Conservation (phyloP, 1,140 invertebrate genomes). For the Plutomurus gul region DNA sequence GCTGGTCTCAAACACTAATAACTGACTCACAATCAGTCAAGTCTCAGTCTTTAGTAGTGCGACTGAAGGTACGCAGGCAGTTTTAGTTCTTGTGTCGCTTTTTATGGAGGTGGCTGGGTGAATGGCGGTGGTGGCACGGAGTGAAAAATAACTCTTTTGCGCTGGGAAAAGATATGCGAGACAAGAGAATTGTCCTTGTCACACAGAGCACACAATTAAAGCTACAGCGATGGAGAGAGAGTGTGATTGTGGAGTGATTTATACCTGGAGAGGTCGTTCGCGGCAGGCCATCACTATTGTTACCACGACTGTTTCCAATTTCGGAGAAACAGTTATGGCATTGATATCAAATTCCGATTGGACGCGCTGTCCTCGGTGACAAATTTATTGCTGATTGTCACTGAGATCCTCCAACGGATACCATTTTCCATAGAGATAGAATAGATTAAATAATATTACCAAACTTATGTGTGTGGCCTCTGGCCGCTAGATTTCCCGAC, state of each 20-base stretch:
- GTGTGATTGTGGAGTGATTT: conserved; percentile 17
- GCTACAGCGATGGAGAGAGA: background rate
- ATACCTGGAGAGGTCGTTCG: conserved; percentile 12
- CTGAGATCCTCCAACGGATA: background rate
- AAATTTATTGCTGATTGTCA: conserved; percentile 29
- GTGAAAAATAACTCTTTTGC: background rate
- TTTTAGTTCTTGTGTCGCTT: no score
- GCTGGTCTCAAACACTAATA: background rate
- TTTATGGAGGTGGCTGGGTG: no score
- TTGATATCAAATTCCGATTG: conserved; percentile 31
- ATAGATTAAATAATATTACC: no score
- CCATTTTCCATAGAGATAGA: no score
- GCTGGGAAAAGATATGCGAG: background rate
- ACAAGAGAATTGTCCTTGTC: background rate
- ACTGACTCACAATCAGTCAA: no score
- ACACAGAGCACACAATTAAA: background rate
- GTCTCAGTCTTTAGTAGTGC: no score
- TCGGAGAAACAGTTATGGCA: conserved; percentile 12
- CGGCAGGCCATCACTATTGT: background rate
- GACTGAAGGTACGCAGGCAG: no score
- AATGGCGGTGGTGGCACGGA: no score
- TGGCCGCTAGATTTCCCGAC: no score
- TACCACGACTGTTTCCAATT: background rate
- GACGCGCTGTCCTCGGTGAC: background rate
- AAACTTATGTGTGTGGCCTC: no score